Base-by-base conservation (phyloP, 2,797 vertebrate genomes). In the Halcyon chelicuti region DNA sequence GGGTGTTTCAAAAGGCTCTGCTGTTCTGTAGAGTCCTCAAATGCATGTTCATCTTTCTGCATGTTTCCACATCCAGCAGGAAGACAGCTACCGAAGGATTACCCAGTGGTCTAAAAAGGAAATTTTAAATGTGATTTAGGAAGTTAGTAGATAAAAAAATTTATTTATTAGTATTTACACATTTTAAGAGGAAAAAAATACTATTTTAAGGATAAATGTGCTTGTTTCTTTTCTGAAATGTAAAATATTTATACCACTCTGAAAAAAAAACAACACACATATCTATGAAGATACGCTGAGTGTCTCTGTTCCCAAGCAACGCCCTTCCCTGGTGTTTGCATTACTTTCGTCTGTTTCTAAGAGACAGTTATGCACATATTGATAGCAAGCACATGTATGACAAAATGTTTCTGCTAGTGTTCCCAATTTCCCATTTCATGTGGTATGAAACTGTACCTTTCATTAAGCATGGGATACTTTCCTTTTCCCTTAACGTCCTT, bases 281-380 rank as follows among this genome's bases (percentile, higher is more conserved):
- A 91, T 79, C 78, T 96, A 86, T 94, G 95, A 95, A 96, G 91
- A 88, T 84, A 82, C 55, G 93, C 85, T 78, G 88, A 97, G 33
- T 80, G 66, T 86, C 60, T 89, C 88, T 91, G 94, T 97, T 98
- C 95, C 96, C 96, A 98, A 95, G 96, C 96, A 98, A 97, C 94
- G 8, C 88, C 71, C 76, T 93, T 94, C 14, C 33, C 86, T 96
- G 76, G 49, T 93, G 90, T 93, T 96, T 96, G 93, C 72, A 87
- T 95, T 94, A 70, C 58, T 93, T 74, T 4, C 82, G 49, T 87
- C 95, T 92, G 92, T 97, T 97, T 97, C 97, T 93, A 95, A 97
- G 95, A 97, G 88, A 96, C 95, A 85, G 87, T 76, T 29, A 39
- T 74, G 75, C 31, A 63, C 61, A 93, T 84, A 86, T 58, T 51